Base-by-base conservation (phyloP, 1,140 invertebrate genomes). In the Aphelinus certus region DNA sequence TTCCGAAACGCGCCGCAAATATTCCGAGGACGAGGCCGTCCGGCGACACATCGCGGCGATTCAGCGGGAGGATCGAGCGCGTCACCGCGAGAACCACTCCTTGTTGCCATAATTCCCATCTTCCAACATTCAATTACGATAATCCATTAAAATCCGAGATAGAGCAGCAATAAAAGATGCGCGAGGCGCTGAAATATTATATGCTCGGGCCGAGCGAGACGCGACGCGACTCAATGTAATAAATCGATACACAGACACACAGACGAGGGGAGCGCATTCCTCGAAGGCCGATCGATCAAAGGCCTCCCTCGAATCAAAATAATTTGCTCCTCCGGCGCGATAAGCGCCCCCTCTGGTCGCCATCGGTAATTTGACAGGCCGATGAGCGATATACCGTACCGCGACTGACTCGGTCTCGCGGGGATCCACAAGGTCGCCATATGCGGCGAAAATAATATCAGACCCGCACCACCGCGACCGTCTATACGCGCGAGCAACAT, bases 301-400 rank as follows among this genome's bases (percentile, higher is more conserved):
- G n/a, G 0, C 9, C 5, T 42, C 55, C 55, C 3, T 65, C 43
- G 68, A 75, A 75, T 71, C 67, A 75, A 75, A 75, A 75, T 65
- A 71, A 75, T 75, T 66, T 42, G 61, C 61, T 71, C 71, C 70
- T 75, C 61, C 53, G 42, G 4, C 48, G 26, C 56, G 48, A 69
- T 55, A 45, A 62, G 57, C 66, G 45, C n/a, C 49, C 26, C 26
- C 3, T 46, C n/a, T 63, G 62, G 62, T 67, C 57, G 61, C 3
- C 7, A 3, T 9, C 10, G 7, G 62, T 70, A 70, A 75, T 75
- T 75, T 75, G 73, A 75, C 73, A 75, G 56, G 73, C 53, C 53
- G 73, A 70, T 65, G 66, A 75, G 64, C 53, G 60, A 69, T 75
- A 75, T 62, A 48, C 48, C n/a, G 26, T 26, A 26, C 26, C 26